Conservation (phyloP, 30 jellyfish, hydroid and myxozoan species). For the Aurelia coerulea region DNA sequence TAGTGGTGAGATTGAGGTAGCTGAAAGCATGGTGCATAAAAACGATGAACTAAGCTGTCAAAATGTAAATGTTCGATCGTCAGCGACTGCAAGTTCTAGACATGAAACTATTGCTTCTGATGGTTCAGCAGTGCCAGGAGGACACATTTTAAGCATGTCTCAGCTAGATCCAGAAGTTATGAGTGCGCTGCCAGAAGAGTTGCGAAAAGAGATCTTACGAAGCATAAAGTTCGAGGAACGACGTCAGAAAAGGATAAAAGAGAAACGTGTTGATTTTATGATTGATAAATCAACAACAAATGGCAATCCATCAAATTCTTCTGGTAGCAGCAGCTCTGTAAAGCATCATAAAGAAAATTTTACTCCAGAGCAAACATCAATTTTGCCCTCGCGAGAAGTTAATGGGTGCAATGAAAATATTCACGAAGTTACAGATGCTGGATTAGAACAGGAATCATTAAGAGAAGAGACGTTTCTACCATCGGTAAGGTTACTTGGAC, state of each 20-base stretch:
- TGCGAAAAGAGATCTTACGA: constrained; percentile 59
- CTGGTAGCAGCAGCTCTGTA: no score
- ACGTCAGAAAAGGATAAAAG: background rate
- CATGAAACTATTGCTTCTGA: background rate
- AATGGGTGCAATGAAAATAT: no score
- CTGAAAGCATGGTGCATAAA: background rate
- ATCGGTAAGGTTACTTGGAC: no score
- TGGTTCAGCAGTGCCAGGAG: background rate
- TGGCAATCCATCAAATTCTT: background rate
- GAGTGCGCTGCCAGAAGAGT: constrained; percentile 68
- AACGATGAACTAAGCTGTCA: background rate
- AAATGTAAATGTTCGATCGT: background rate
- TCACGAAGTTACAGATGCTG: no score
- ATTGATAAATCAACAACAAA: background rate
- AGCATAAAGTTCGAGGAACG: constrained; percentile 18
- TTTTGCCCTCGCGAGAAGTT: no score
- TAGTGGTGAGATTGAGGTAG: background rate
- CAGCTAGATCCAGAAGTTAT: constrained; percentile 76
- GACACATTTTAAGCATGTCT: constrained; percentile 48
- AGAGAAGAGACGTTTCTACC: no score
- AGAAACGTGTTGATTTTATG: background rate
- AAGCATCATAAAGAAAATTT: no score
- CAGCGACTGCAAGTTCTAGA: background rate
- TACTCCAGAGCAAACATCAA: no score
- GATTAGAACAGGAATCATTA: no score